A percentile compares a stretch with the other conserved stretches of the same genome.
These are phyloP conservation scores for Planiliza haematocheilus DNA, from an alignment of 2,113 vertebrate genomes.

Conservation along the genomic window DNA sequence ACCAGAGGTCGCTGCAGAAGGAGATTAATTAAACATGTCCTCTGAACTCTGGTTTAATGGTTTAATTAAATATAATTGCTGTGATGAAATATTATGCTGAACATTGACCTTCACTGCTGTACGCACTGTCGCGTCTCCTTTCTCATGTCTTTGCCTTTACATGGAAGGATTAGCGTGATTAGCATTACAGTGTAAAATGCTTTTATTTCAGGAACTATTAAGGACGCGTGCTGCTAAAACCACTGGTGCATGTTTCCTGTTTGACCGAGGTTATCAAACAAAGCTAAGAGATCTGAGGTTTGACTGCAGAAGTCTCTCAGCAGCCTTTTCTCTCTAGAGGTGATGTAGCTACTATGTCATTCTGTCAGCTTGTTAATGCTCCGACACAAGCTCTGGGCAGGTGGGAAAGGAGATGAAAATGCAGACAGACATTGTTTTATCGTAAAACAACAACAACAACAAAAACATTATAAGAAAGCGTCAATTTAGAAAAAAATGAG, in stretches of 20 bases:
- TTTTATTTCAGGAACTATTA: background rate
- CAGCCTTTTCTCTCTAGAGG: slow-evolving; percentile 34
- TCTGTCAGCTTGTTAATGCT: slow-evolving; percentile 40
- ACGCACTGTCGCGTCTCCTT: background rate
- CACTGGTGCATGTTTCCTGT: background rate
- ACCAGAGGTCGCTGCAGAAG: background rate
- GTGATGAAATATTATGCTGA: background rate
- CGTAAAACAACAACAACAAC: background rate
- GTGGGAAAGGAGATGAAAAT: background rate
- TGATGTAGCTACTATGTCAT: slow-evolving; percentile 44
- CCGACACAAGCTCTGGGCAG: slow-evolving; percentile 17
- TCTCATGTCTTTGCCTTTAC: background rate
- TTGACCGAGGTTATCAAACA: slow-evolving; percentile 37
- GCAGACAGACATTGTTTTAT: background rate
- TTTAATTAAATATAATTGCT: background rate
- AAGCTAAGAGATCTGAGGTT: slow-evolving; percentile 43
- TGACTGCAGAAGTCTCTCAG: slow-evolving; percentile 31
- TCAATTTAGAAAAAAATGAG: background rate
- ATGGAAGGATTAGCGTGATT: background rate
- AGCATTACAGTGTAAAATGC: background rate
- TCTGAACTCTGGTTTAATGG: background rate
- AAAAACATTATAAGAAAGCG: background rate
- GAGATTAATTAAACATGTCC: background rate
- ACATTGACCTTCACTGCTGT: background rate
- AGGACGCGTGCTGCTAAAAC: background rate